Evolutionary conservation across 1,140 invertebrate genomes (phyloP).

Genomic region (Leptonema lineaticorne): DNA sequence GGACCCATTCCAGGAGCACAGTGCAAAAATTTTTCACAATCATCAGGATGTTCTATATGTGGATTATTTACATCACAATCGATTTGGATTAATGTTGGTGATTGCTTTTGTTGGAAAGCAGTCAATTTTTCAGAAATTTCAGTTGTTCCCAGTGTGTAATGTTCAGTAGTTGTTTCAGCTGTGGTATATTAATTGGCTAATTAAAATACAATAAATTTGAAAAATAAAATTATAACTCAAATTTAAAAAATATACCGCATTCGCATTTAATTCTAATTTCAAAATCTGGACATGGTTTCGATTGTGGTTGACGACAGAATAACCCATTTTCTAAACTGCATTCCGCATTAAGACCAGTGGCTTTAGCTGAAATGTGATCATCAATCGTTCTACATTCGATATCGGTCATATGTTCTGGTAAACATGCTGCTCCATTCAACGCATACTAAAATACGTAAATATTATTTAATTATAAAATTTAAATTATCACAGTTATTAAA

Average conservation of each 20-base stretch:
- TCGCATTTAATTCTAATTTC: conserved; percentile 72
- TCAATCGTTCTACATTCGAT: conserved; percentile 73
- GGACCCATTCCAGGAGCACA: conserved; percentile 52
- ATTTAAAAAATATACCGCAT: conserved; percentile 52
- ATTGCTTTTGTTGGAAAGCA: background rate
- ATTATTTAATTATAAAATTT: conserved; percentile 11
- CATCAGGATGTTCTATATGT: conserved; percentile 53
- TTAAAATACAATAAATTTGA: background rate
- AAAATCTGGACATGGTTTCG: conserved; percentile 65
- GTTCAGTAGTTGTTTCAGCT: background rate
- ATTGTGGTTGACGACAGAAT: conserved; percentile 57
- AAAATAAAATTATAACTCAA: background rate
- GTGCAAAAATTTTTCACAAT: conserved; percentile 64
- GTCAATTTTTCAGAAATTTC: too few relatives aligned
- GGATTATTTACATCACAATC: conserved; percentile 46
- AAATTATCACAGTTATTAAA: background rate
- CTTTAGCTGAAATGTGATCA: conserved; percentile 62
- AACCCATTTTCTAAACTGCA: conserved; percentile 74
- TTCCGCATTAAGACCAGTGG: conserved; percentile 70
- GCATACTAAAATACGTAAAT: conserved; percentile 44
- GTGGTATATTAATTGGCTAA: too few relatives aligned
- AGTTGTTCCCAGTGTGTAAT: background rate
- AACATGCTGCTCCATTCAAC: conserved; percentile 57
- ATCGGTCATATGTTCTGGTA: conserved; percentile 62
- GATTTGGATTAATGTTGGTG: background rate